phyloP scores from a whole-genome alignment of 2,888 invertebrate genomes.

The Ashinkailepas kermadecensis region DNA sequence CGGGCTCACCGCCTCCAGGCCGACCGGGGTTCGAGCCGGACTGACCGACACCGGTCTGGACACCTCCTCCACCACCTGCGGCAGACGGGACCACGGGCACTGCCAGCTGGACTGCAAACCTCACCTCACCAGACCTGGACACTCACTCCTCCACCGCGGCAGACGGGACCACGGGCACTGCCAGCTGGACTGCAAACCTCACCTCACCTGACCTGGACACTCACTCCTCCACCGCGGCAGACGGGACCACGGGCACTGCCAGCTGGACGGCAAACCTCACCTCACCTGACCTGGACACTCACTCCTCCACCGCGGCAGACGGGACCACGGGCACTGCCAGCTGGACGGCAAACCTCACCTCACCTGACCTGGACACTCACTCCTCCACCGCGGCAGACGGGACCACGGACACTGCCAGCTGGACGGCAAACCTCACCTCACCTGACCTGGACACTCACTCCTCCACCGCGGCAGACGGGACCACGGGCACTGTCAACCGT shows the following conservation, averaged over 20 bases:
- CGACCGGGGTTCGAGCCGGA: background rate
- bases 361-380: background rate
- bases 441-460: background rate
- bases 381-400: background rate
- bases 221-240: background rate
- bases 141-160: background rate
- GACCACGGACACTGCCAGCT: background rate
- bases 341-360: background rate
- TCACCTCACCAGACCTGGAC: background rate
- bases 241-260: background rate
- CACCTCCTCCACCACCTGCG: constrained; percentile 8
- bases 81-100: background rate
- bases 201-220: background rate
- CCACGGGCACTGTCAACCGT: background rate
- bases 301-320: too few species aligned
- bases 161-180: background rate
- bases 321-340: too few species aligned
- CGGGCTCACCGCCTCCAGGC: background rate
- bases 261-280: too few species aligned
- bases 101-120: too few species aligned
- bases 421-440: too few species aligned
- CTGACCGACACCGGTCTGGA: background rate
- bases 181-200: too few species aligned
- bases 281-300: too few species aligned
- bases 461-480: background rate